phyloP scores from a whole-genome alignment of 2,888 invertebrate genomes.

The Sminthurinus aureus region DNA sequence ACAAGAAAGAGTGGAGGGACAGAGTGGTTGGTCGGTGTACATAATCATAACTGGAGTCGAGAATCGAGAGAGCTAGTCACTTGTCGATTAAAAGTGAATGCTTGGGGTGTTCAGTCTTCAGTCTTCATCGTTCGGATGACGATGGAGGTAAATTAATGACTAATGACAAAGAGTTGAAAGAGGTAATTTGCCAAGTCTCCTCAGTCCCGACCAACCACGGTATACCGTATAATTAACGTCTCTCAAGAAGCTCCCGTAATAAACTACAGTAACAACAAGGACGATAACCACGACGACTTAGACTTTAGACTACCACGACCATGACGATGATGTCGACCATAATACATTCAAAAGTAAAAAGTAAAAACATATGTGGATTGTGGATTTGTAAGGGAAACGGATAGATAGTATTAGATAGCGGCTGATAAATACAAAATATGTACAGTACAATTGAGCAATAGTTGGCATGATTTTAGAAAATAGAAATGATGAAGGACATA shows the following conservation, averaged over 20 bases:
- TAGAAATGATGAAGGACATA: constrained; percentile 50
- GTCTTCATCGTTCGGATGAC: constrained; percentile 41
- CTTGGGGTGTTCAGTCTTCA: too few species aligned
- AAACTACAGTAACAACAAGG: constrained; percentile 26
- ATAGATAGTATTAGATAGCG: too few species aligned
- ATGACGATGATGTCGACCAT: too few species aligned
- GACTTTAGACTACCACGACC: too few species aligned
- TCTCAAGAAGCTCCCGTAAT: constrained; percentile 41
- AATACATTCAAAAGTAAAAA: too few species aligned
- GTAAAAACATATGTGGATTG: too few species aligned
- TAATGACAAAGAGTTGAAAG: constrained; percentile 50
- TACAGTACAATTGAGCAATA: too few species aligned
- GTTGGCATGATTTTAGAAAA: constrained; percentile 48
- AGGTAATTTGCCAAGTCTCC: constrained; percentile 57
- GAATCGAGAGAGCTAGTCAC: not conserved
- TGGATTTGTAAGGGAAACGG: too few species aligned
- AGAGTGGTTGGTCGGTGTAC: constrained; percentile 5
- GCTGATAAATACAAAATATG: too few species aligned
- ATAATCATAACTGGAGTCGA: not conserved
- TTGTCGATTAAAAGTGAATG: constrained; percentile 34
- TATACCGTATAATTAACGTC: constrained; percentile 41
- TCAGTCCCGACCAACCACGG: constrained; percentile 36
- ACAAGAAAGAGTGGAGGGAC: not conserved
- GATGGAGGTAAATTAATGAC: constrained; percentile 49
- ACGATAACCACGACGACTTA: too few species aligned